Evolutionary conservation across 2,888 invertebrate species (phyloP), one percentile per base, ranked within the genome.

Genomic region (Platynereis dumerilii): DNA sequence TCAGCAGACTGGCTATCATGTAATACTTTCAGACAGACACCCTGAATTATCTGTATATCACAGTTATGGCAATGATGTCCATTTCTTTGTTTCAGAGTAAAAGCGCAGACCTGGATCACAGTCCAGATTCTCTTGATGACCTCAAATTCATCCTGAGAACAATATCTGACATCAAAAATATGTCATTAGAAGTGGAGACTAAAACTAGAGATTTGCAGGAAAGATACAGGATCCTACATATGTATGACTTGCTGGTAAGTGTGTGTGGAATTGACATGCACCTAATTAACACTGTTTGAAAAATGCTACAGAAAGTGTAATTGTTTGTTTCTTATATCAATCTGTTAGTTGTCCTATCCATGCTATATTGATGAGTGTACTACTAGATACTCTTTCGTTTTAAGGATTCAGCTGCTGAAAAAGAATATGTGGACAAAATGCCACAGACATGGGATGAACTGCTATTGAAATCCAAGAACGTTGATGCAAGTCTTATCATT

Each of bases 81-180:
- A n/a, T 39, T 48, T 58, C 24, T 29, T 63, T 26, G n/a, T 28
- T 57, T 7, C 58, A 73, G 73, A 55, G 48, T 12, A 71, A 71
- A 44, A 66, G 61, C 5, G 79, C 84, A 64, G 89, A 91, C 60
- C 87, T 94, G 34, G 90, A 92, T 74, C 88, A 89, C 80, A 90
- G 90, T 60, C 92, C 94, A 39, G 90, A 89, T 74, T 91, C 91
- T 3, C 83, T 94, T 53, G 91, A 91, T 62, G 90, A 91, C 76
- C 92, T 95, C 78, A 94, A 93, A 82, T 85, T 89, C 66, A 91
- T 95, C 1, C 91, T 95, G 90, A 90, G 90, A 70, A 91, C 93
- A 0, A 93, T 96, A 67, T 86, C 90, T 0, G 88, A 87, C 44
- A 89, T 95, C 54, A 90, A 91, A 76, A 88, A 89, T 62, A 88